Base-by-base conservation (phyloP, 2,113 vertebrate species). In the Eptesicus fuscus region DNA sequence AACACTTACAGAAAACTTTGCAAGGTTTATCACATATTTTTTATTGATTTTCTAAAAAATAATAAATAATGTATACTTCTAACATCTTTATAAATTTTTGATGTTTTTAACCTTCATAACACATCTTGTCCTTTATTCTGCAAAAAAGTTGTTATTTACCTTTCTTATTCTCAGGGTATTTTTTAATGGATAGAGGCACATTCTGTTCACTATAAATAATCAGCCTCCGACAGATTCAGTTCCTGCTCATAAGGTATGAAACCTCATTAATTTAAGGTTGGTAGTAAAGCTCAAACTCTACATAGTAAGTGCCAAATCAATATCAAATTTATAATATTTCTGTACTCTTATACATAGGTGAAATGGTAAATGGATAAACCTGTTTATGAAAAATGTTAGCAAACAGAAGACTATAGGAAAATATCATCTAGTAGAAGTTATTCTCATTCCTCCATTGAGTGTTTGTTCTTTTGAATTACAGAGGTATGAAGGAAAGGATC, bases 171-270 rank as follows among this genome's bases (percentile, higher is more conserved):
- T 71, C 23, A 59, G 1, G 11, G 14, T 77, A 71, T 79, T 86
- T 86, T 88, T 90, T 65, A 53, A 47, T 40, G 4, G n/a, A 86
- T 85, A 78, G 88, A 91, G n/a, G 17, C 9, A 80, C 86, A 59
- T 87, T 20, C 37, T 71, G 11, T 17, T 67, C 83, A 70, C 40
- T 84, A 61, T 67, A 94, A 95, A 93, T 90, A 69, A 89, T 65
- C 37, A 76, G 44, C 6, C 9, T 65, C 5, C 25, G 23, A 87
- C 28, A 86, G 63, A 77, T 32, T 82, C 61, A 77, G 44, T 74
- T 86, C 18, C 9, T 94, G 7, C 67, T 77, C 22, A 37, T 61
- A 42, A 94, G 11, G 30, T 77, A 35, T 79, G 35, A 79, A 51
- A 90, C 23, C 9, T 88, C 13, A 91, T 79, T 93, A 67, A 87